Conservation (phyloP, 2,888 invertebrate genomes). For the Tiliacea citrago region DNA sequence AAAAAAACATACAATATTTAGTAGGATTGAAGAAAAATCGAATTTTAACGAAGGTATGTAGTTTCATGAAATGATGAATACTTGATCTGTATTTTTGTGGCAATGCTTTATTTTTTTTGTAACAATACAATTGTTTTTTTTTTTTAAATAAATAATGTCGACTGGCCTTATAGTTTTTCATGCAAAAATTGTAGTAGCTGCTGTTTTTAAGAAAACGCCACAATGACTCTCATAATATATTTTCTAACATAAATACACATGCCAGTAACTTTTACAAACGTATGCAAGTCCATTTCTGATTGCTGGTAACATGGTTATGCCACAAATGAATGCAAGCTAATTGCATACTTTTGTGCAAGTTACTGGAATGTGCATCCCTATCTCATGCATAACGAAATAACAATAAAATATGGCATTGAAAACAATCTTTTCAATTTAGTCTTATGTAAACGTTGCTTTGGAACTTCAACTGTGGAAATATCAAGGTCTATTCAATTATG, state of each 20-base stretch:
- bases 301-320: background rate
- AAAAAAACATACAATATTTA: no score
- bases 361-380: background rate
- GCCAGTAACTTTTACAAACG: background rate
- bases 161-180: background rate
- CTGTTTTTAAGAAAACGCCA: background rate
- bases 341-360: background rate
- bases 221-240: no score
- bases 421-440: slow-evolving; percentile 1
- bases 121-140: background rate
- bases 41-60: no score
- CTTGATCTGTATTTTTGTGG: background rate
- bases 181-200: background rate
- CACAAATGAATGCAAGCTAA: background rate
- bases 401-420: background rate
- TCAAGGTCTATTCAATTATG: slow-evolving; percentile 1
- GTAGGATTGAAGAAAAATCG: background rate
- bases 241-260: background rate
- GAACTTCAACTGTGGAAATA: background rate
- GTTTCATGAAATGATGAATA: no score
- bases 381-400: background rate
- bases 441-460: background rate
- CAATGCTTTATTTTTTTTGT: background rate
- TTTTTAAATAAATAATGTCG: background rate
- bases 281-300: background rate